Evolutionary conservation across 2,888 invertebrate species (phyloP), one percentile per base, ranked within the genome.

Genomic region (Cabera pusaria): DNA sequence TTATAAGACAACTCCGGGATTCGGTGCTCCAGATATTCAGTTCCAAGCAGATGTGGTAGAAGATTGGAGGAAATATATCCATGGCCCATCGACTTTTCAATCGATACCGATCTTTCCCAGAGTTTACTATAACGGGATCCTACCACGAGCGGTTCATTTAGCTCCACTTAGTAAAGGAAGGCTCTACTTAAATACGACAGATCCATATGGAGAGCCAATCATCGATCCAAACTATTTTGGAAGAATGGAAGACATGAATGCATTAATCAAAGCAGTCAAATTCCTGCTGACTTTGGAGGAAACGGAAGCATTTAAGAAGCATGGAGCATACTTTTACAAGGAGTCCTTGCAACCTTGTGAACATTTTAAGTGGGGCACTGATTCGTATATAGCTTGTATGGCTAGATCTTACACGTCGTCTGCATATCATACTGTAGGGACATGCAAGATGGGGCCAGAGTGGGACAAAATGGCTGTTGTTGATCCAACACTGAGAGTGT

Each of bases 181-280:
- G 6, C 44, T 94, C 0, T 58, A 75, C 14, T 70, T 96, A 0
- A 93, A 93, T 56, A 73, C 86, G 0, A 89, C 90, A 0, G 90
- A 96, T 75, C 95, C 95, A 0, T 85, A 90, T 56, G 93, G 93
- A 0, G 80, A 90, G 20, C 96, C 96, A 0, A 60, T 93, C 12
- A 90, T 96, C 24, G 91, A 92, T 56, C 91, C 95, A 0, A 93
- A 92, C 39, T 93, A 92, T 32, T 92, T 92, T 41, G 81, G 72
- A 1, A 89, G 91, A 21, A 76, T 90, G 22, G 81, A 88, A 0
- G 95, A 95, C 62, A 52, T 93, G 0, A 62, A 86, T 7, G 80
- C 90, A 2, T 65, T 94, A 33, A 71, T 93, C 0, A 90, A 90
- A 59, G 93, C 92, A 0, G 83, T 92, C 2, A 88, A 88, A 54